These are phyloP conservation scores for Cacoxenus indagator DNA, from an alignment of 2,888 invertebrate genomes.

Conservation along the genomic window DNA sequence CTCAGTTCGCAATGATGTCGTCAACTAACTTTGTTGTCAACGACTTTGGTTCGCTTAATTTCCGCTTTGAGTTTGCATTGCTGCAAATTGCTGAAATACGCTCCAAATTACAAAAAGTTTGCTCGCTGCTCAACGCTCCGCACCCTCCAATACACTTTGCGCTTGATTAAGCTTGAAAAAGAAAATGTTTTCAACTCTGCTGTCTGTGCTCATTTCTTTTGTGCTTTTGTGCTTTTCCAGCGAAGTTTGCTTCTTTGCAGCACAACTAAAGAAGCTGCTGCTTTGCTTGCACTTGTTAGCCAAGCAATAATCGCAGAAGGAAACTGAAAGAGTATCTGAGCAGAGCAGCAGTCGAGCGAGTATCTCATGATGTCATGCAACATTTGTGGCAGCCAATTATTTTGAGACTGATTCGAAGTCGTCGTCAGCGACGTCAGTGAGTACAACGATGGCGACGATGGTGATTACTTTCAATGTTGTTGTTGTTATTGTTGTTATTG, in stretches of 20 bases:
- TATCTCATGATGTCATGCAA: constrained; percentile 23
- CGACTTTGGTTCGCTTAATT: neutral
- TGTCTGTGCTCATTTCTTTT: neutral
- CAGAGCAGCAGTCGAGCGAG: constrained; percentile 14
- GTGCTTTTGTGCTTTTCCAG: neutral
- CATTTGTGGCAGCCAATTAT: constrained; percentile 52
- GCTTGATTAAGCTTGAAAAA: constrained; percentile 1
- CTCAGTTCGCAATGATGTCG: neutral
- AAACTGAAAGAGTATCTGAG: constrained; percentile 3
- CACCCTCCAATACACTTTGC: neutral
- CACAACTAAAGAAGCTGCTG: neutral
- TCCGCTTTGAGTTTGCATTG: neutral
- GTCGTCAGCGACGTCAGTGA: neutral
- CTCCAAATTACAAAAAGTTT: constrained; percentile 17
- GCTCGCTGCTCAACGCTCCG: neutral
- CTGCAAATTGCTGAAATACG: constrained; percentile 21
- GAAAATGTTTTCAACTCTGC: too few species aligned
- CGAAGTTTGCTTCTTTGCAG: neutral
- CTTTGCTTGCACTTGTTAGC: constrained; percentile 22
- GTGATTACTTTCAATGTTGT: constrained; percentile 32
- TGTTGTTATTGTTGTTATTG: constrained; percentile 9
- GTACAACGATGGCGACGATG: neutral
- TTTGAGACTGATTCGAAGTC: constrained; percentile 38
- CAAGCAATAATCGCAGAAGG: constrained; percentile 4
- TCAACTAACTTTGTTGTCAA: neutral